A percentile compares a stretch with the other conserved stretches of the same genome.
phyloP scores from a whole-genome alignment of 2,113 vertebrate species.

The Lasiurus borealis region DNA sequence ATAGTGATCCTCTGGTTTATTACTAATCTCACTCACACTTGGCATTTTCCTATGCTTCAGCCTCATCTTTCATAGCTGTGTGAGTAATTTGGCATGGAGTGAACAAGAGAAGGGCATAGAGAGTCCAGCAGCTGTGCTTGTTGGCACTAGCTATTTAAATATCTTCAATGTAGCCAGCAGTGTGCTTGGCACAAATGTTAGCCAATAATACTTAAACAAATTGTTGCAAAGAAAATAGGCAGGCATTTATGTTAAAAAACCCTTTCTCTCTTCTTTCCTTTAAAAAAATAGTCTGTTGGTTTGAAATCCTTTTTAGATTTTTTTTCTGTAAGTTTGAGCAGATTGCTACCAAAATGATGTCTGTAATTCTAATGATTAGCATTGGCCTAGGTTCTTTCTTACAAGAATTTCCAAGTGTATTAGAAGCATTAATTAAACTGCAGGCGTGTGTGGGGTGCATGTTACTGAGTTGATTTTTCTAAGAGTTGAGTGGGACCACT shows the following conservation, averaged over 20 bases:
- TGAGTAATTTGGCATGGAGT: constrained; percentile 87
- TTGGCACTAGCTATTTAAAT: constrained; percentile 87
- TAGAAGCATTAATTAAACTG: constrained; percentile 63
- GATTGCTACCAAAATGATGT: not conserved
- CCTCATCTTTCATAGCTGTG: constrained; percentile 84
- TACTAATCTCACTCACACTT: constrained; percentile 85
- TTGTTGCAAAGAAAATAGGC: constrained; percentile 83
- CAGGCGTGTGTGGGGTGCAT: constrained; percentile 53
- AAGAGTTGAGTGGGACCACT: not conserved
- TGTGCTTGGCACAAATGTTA: constrained; percentile 84
- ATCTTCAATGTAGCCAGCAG: constrained; percentile 85
- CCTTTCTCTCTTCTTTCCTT: constrained; percentile 13
- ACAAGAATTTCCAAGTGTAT: constrained; percentile 65
- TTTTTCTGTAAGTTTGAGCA: constrained; percentile 55
- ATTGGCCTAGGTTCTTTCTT: constrained; percentile 50
- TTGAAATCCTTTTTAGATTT: constrained; percentile 12
- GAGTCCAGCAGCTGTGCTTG: constrained; percentile 90
- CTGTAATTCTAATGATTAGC: constrained; percentile 36
- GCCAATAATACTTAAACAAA: constrained; percentile 87
- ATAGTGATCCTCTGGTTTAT: constrained; percentile 87
- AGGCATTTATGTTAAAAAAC: constrained; percentile 76
- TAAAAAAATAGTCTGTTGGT: constrained; percentile 8
- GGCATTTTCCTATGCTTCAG: constrained; percentile 83
- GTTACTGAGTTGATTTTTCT: constrained; percentile 58
- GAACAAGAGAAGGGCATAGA: constrained; percentile 83